Percentiles rank a stretch among this genome's conserved stretches.
phyloP scores from a whole-genome alignment of 1,140 invertebrate genomes.

The Cataglyphis hispanica region DNA sequence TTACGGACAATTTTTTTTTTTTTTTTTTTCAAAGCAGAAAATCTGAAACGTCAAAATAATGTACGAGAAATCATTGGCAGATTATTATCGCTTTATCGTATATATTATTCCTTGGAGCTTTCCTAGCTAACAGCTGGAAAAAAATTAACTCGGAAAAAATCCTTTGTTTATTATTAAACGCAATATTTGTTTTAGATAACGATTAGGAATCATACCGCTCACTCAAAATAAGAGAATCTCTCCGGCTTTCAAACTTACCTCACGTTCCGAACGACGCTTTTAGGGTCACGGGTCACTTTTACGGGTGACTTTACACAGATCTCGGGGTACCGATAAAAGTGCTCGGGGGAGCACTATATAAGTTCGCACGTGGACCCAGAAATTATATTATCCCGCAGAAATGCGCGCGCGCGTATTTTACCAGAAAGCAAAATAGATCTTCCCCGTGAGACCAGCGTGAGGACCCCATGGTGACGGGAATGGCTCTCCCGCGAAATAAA shows the following conservation, averaged over 20 bases:
- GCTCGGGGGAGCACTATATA: slow-evolving; percentile 30
- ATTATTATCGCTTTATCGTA: too few species aligned
- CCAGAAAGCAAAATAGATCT: slow-evolving; percentile 19
- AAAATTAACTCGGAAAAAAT: background rate
- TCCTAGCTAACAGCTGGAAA: too few species aligned
- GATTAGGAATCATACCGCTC: background rate
- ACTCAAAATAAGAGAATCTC: background rate
- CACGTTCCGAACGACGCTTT: background rate
- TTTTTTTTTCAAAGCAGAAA: too few species aligned
- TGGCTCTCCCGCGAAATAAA: slow-evolving; percentile 16
- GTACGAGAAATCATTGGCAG: too few species aligned
- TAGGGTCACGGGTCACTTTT: background rate
- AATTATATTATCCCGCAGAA: slow-evolving; percentile 31
- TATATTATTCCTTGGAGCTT: too few species aligned
- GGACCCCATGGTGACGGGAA: background rate
- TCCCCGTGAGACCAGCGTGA: background rate
- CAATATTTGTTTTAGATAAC: too few species aligned
- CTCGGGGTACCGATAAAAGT: slow-evolving; percentile 2
- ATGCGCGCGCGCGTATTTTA: background rate
- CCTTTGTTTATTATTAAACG: background rate
- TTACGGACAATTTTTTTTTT: too few species aligned
- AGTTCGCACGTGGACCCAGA: background rate
- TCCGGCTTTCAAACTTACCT: background rate
- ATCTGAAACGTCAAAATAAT: too few species aligned
- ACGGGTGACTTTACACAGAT: background rate